phyloP scores from a whole-genome alignment of 2,797 vertebrate genomes.

The Denticeps clupeoides region DNA sequence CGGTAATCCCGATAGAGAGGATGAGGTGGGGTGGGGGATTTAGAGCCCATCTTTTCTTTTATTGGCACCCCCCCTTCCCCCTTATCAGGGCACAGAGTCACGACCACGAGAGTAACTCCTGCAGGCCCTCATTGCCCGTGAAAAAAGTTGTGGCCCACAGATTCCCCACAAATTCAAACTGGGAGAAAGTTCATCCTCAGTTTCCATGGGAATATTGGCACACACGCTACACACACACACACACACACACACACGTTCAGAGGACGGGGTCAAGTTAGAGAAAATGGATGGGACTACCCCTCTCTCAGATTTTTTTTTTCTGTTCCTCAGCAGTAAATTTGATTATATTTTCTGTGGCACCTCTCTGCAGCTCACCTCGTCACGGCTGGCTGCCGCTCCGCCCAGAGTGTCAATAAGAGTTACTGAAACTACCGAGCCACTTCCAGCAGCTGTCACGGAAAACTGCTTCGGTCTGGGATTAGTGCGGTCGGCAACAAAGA shows the following conservation, averaged over 20 bases:
- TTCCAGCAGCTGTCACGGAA: not conserved
- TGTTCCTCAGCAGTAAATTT: conserved; percentile 36
- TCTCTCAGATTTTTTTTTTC: not conserved
- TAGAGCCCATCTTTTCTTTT: conserved; percentile 57
- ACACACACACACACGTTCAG: too few relatives aligned
- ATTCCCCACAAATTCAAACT: conserved; percentile 33
- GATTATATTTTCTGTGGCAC: conserved; percentile 47
- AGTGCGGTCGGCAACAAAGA: not conserved
- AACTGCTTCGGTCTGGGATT: not conserved
- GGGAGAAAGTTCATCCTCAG: conserved; percentile 34
- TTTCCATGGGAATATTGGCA: conserved; percentile 38
- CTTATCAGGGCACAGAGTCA: conserved; percentile 59
- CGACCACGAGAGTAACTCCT: conserved; percentile 63
- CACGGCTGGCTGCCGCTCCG: conserved; percentile 4
- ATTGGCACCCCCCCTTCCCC: conserved; percentile 56
- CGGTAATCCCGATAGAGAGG: conserved; percentile 52
- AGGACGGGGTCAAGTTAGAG: conserved; percentile 3
- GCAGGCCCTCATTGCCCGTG: conserved; percentile 48
- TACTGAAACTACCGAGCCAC: not conserved
- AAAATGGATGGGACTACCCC: conserved; percentile 39
- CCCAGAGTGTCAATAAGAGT: not conserved
- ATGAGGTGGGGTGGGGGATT: conserved; percentile 57
- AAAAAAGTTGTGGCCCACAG: conserved; percentile 43
- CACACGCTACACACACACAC: too few relatives aligned
- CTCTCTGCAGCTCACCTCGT: conserved; percentile 29